Base-by-base conservation (phyloP, 2,797 vertebrate genomes). In the Lacerta agilis region DNA sequence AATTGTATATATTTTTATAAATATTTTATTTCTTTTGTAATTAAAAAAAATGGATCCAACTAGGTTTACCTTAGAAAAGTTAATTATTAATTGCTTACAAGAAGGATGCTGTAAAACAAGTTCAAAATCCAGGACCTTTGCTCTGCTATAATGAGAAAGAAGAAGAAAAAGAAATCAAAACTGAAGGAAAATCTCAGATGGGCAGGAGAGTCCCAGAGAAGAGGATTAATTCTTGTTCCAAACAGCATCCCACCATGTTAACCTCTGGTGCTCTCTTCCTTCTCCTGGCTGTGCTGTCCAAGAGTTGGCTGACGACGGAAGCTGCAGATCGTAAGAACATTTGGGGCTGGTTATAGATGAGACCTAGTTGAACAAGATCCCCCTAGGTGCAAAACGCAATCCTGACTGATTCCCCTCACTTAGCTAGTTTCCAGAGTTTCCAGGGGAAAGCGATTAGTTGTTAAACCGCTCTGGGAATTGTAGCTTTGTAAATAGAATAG, bases 31-130 rank as follows among this genome's bases (percentile, higher is more conserved):
- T 61, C 61, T 61, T 61, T 61, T 61, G 61, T 61, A 61, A 61
- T 61, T 61, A 66, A 13, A 45, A 23, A 79, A 45, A 33, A 43
- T 72, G 64, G 13, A 86, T 91, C 2, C 86, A 25, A 79, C 5
- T 71, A 90, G 81, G 36, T 13, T 66, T 85, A 43, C 79, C 67
- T 82, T 49, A 43, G 72, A 43, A 10, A 91, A 86, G 93, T 95
- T 97, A 96, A 95, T 93, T 90, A 96, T 82, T 95, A 95, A 96
- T 94, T 92, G 10, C 83, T 88, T 27, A 77, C 45, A 85, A 85
- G 49, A 86, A 77, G 29, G 72, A 91, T 94, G 82, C 86, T 90
- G 58, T 90, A 94, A 95, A 86, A 33, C 83, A 87, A 88, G 92
- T 92, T 94, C 91, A 96, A 96, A 97, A 93, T 93, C 92, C 91